A percentile compares a stretch with the other conserved stretches of the same genome.
Conservation (phyloP, 2,888 invertebrate species). For the Meghimatium bilineatum region DNA sequence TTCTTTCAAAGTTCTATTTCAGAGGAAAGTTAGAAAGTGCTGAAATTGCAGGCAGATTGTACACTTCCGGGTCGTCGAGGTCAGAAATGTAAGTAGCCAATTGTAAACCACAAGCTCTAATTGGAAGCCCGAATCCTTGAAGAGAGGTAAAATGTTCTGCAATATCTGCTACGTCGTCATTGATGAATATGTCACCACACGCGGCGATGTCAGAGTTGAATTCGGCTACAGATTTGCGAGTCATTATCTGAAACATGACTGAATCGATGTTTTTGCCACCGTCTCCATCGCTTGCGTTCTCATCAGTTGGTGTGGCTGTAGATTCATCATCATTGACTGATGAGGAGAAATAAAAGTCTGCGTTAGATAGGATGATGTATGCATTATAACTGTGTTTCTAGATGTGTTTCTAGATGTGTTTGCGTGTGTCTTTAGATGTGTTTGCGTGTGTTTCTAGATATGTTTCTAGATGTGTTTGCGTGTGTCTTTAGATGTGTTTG, state of each 20-base stretch:
- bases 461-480: no score
- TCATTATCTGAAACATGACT: conserved; percentile 45
- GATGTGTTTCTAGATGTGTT: no score
- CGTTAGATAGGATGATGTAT: no score
- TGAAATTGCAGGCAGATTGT: conserved; percentile 30
- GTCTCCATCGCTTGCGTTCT: conserved; percentile 36
- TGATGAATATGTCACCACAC: conserved; percentile 43
- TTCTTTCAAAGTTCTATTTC: neutral
- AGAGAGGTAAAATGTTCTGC: conserved; percentile 39
- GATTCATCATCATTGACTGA: neutral
- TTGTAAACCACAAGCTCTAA: conserved; percentile 29
- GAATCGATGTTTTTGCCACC: conserved; percentile 35
- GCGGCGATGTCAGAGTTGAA: conserved; percentile 30
- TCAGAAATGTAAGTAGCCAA: conserved; percentile 20
- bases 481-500: no score
- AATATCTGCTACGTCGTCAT: conserved; percentile 41
- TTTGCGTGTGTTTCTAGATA: neutral
- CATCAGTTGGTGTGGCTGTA: neutral
- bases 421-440: neutral
- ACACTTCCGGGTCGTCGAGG: conserved; percentile 24
- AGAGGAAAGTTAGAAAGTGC: conserved; percentile 25
- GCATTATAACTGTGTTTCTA: no score
- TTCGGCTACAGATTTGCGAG: conserved; percentile 21
- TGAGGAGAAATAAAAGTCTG: neutral
- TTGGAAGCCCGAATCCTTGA: conserved; percentile 15